Percentiles rank a stretch among this genome's conserved stretches.
These are phyloP conservation scores for Alligator mississippiensis DNA, from an alignment of 2,113 vertebrate genomes.

Conservation along the genomic window DNA sequence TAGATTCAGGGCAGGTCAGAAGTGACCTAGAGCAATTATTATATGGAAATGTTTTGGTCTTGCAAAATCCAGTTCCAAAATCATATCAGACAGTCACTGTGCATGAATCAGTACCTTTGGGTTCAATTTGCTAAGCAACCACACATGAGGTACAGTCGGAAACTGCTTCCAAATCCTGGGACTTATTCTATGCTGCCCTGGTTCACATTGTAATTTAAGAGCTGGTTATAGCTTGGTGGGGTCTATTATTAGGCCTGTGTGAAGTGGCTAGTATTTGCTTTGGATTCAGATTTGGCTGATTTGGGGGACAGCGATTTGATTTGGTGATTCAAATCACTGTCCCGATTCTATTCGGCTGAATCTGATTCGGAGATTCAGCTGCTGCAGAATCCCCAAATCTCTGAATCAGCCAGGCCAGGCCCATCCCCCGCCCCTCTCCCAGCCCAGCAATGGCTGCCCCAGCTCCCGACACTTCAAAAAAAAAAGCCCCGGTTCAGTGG, in stretches of 20 bases:
- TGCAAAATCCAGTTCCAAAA: slow-evolving; percentile 16
- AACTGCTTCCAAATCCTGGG: background rate
- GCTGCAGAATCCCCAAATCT: too few species aligned
- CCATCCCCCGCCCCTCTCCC: too few species aligned
- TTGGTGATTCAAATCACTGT: too few species aligned
- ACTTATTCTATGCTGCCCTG: background rate
- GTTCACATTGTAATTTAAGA: background rate
- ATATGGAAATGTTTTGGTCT: background rate
- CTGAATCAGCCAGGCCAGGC: too few species aligned
- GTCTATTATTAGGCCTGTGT: background rate
- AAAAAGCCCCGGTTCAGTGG: too few species aligned
- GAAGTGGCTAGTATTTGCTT: too few species aligned
- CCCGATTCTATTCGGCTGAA: too few species aligned
- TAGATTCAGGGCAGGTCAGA: slow-evolving; percentile 38
- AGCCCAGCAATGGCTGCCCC: too few species aligned
- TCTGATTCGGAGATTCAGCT: too few species aligned
- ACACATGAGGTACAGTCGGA: background rate
- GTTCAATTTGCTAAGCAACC: background rate
- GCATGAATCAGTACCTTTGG: slow-evolving; percentile 34
- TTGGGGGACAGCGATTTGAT: too few species aligned
- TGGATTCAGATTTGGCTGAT: too few species aligned
- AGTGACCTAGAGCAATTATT: background rate
- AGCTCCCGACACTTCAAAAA: too few species aligned
- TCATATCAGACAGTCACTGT: slow-evolving; percentile 16
- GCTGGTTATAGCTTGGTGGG: background rate